Evolutionary conservation across 1,140 invertebrate species (phyloP).

Genomic region (Galendromus occidentalis): DNA sequence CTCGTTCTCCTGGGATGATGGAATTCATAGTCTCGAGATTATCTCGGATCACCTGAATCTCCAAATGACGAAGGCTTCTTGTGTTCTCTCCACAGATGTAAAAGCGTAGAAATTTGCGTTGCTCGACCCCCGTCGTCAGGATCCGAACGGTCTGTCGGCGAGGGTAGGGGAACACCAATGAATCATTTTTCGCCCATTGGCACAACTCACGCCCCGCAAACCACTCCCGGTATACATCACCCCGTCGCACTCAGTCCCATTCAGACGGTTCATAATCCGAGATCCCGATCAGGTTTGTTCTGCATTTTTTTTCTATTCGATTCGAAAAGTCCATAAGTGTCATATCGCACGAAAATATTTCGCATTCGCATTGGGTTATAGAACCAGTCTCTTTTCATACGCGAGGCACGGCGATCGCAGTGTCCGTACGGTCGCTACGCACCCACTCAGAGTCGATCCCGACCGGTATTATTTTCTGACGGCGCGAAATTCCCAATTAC

Average conservation of each 20-base stretch:
- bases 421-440: too few species aligned
- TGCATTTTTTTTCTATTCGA: too few species aligned
- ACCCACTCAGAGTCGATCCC: too few species aligned
- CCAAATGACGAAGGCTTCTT: background rate
- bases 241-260: background rate
- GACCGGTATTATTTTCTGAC: too few species aligned
- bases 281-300: slow-evolving; percentile 8
- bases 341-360: too few species aligned
- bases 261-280: background rate
- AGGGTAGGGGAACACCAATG: background rate
- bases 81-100: background rate
- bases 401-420: too few species aligned
- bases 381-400: too few species aligned
- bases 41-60: background rate
- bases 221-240: background rate
- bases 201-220: background rate
- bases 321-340: too few species aligned
- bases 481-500: background rate
- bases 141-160: background rate
- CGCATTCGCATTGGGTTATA: too few species aligned
- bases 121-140: background rate
- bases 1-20: background rate
- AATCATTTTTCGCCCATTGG: slow-evolving; percentile 3
- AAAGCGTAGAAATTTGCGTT: background rate
- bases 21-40: background rate